These are phyloP conservation scores for Manis crassicaudata DNA, from an alignment of 2,797 vertebrate species.

Conservation along the genomic window DNA sequence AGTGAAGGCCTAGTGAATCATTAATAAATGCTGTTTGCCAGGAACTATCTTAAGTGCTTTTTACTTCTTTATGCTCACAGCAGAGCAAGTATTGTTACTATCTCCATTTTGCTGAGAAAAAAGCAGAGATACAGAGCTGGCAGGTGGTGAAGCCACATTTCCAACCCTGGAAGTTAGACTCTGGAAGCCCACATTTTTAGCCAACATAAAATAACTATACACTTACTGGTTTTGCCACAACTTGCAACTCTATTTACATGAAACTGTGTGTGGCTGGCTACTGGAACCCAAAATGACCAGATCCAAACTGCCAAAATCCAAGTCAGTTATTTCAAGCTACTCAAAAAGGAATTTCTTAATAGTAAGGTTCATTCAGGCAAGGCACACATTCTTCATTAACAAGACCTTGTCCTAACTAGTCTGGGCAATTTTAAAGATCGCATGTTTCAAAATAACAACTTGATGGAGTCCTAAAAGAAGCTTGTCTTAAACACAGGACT, in stretches of 20 bases:
- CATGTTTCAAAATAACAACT: neutral
- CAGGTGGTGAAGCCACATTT: neutral
- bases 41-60: neutral
- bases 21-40: neutral
- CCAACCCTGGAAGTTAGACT: neutral
- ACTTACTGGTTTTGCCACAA: rapidly evolving
- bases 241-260: neutral
- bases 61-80: neutral
- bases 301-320: neutral
- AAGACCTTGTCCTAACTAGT: neutral
- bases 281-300: neutral
- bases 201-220: neutral
- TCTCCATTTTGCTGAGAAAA: neutral
- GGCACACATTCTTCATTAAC: neutral
- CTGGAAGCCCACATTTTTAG: neutral
- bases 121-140: neutral
- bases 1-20: neutral
- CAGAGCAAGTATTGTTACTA: neutral
- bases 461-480: neutral
- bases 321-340: neutral
- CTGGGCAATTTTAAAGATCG: neutral
- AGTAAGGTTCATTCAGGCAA: neutral
- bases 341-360: neutral
- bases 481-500: neutral
- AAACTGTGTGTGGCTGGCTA: neutral